Percentiles rank a stretch among this genome's conserved stretches.
phyloP scores from a whole-genome alignment of 1,140 invertebrate genomes.

The Lepidurus couesii region DNA sequence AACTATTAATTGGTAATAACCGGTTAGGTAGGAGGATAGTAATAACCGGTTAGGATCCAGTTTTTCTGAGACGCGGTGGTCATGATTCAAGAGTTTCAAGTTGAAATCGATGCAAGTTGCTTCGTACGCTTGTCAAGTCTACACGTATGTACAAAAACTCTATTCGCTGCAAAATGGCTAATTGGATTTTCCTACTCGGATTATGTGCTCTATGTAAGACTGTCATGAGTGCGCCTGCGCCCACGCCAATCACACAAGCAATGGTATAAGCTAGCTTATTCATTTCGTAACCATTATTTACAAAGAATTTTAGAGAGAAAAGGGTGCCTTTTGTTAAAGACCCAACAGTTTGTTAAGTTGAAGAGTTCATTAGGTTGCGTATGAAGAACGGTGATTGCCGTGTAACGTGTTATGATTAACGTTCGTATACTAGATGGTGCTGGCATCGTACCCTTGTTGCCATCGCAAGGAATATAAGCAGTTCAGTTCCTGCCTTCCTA shows the following conservation, averaged over 20 bases:
- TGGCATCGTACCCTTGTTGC: too few relatives aligned
- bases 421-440: too few relatives aligned
- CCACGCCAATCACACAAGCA: background rate
- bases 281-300: background rate
- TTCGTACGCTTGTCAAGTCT: background rate
- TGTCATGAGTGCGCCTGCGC: background rate
- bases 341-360: too few relatives aligned
- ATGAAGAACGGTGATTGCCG: background rate
- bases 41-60: background rate
- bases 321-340: too few relatives aligned
- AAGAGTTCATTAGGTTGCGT: too few relatives aligned
- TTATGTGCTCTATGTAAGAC: background rate
- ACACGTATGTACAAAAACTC: background rate
- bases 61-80: background rate
- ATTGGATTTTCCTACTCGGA: slow-evolving; percentile 1
- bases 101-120: background rate
- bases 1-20: background rate
- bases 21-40: too few relatives aligned
- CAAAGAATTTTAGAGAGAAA: too few relatives aligned
- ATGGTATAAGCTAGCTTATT: background rate
- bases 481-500: too few relatives aligned
- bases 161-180: background rate
- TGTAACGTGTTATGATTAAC: background rate
- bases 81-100: background rate
- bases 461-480: too few relatives aligned